phyloP scores from a whole-genome alignment of 2,888 invertebrate genomes.

The Copidosoma aretas region DNA sequence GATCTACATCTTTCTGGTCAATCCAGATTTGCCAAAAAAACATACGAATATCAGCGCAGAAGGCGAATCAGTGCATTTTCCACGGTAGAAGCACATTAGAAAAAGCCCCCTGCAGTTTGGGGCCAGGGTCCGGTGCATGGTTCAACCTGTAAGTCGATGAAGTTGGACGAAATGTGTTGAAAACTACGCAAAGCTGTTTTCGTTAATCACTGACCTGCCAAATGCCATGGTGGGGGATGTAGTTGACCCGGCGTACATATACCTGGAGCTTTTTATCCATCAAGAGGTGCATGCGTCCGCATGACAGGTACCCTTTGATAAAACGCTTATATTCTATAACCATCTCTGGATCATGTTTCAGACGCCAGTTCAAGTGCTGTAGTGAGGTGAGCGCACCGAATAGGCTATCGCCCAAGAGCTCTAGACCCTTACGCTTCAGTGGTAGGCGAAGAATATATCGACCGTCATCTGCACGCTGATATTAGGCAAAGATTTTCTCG shows the following conservation, averaged over 20 bases:
- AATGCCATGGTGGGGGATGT: slow-evolving; percentile 10
- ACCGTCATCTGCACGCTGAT: not conserved
- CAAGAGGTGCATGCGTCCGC: not conserved
- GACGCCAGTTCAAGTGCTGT: not conserved
- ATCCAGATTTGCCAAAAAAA: not conserved
- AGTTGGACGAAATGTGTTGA: slow-evolving; percentile 8
- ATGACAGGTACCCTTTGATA: not conserved
- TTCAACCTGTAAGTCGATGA: slow-evolving; percentile 3
- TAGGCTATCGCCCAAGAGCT: not conserved
- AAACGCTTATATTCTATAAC: not conserved
- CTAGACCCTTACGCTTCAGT: not conserved
- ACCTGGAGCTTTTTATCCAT: not conserved
- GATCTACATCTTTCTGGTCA: not conserved
- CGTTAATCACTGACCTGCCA: slow-evolving; percentile 7
- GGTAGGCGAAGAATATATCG: slow-evolving; percentile 10
- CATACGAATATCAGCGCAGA: not conserved
- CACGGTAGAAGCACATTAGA: slow-evolving; percentile 1
- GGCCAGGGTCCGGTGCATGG: not conserved
- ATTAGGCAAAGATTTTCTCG: not conserved
- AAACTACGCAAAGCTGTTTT: slow-evolving; percentile 1
- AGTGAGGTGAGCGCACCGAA: not conserved
- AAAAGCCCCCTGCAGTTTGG: slow-evolving; percentile 3
- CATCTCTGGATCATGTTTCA: not conserved
- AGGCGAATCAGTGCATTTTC: not conserved
- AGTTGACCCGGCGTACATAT: not conserved